Conservation (phyloP, 2,113 vertebrate genomes). For the Dolichallabes microphthalmus region DNA sequence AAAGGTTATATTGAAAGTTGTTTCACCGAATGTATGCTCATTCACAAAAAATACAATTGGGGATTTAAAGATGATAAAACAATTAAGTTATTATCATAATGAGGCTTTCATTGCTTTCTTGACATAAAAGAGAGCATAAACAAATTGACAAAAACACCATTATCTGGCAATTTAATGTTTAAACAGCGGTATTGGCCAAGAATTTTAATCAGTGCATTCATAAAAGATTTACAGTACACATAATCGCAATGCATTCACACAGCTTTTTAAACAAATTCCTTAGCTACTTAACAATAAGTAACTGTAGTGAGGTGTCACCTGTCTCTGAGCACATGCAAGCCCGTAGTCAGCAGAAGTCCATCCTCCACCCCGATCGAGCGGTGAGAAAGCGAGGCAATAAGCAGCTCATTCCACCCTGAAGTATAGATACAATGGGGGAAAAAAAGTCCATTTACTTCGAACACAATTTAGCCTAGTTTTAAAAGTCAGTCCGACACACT, state of each 20-base stretch:
- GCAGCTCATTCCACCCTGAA: conserved; percentile 89
- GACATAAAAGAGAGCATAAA: no score
- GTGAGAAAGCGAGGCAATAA: conserved; percentile 91
- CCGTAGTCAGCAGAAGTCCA: conserved; percentile 84
- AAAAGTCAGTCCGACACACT: background rate
- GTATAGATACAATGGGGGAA: background rate
- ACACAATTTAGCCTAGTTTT: background rate
- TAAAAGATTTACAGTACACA: background rate
- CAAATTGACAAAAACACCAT: no score
- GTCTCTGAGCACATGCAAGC: conserved; percentile 82
- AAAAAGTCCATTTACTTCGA: background rate
- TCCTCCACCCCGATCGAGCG: conserved; percentile 88
- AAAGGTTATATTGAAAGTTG: no score
- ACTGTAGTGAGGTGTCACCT: conserved; percentile 45
- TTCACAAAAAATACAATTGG: no score
- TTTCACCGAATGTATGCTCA: no score
- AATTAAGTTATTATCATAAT: no score
- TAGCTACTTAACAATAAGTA: background rate
- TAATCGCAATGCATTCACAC: background rate
- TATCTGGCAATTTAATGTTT: no score
- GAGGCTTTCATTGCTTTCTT: no score
- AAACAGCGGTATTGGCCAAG: no score
- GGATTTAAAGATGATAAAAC: no score
- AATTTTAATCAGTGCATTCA: no score
- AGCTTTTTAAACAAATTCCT: background rate